Base-by-base conservation (phyloP, 2,888 invertebrate species). In the Amphipoea oculea region DNA sequence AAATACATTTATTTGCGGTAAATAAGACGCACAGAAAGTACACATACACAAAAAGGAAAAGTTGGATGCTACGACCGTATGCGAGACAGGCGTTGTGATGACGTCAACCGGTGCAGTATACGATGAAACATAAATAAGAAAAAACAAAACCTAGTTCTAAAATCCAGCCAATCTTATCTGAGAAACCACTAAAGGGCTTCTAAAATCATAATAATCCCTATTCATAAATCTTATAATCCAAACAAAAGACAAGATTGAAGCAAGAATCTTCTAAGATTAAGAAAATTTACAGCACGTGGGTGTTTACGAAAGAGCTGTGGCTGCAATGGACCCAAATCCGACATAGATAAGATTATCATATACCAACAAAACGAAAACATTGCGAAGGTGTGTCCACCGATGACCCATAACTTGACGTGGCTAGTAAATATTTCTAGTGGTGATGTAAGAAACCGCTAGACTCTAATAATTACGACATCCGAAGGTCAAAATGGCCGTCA, bases 361-460 rank as follows among this genome's bases (percentile, higher is more conserved):
- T 75, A 66, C 62, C 45, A 73, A 76, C 69, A 79, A 79, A 81
- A 76, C 73, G 70, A 87, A 70, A 77, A 63, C 40, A 67, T 79
- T 78, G 76, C 66, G 72, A 83, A 82, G 78, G 84, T 89, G 89
- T 90, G 88, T 91, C 73, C 84, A 78, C 80, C 81, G 86, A 84
- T 93, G 93, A 92, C 93, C 92, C 86, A 89, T 89, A 88, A 88
- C 82, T 83, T 86, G 85, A 80, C 60, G 80, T 76, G 78, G 82
- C 88, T 89, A 85, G 89, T 87, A 89, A 91, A 90, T 94, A 93
- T 94, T 91, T 94, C 88, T 86, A 91, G 91, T 88, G 95, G 90
- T 96, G 96, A 96, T 94, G 95, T 94, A 94, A 95, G 90, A 91
- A 84, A 79, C 86, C 81, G 80, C 90, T 82, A 78, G 86, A 82